Base-by-base conservation (phyloP, 2,888 invertebrate species). In the Drosophila crucigera region DNA sequence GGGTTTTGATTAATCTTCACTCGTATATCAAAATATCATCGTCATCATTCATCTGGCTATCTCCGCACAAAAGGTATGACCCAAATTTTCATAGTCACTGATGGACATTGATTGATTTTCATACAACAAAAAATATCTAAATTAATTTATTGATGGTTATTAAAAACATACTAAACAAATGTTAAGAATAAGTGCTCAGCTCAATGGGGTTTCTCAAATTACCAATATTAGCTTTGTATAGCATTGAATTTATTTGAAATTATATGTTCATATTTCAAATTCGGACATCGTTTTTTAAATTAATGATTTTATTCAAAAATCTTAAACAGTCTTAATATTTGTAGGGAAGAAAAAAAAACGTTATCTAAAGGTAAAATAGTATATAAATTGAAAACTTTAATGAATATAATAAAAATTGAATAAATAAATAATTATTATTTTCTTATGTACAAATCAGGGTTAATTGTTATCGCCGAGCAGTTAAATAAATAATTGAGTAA, bases 11-110 rank as follows among this genome's bases (percentile, higher is more conserved):
- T 88, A 84, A 90, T 88, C 70, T 76, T 37, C 70, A 65, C 43
- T 55, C 77, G 82, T 76, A 70, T 73, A 83, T 88, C 84, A 84
- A 83, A 86, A 74, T 68, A 79, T 78, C 78, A 79, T 65, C 76
- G 72, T 78, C 84, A 88, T 84, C 83, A 81, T 80, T 80, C 62
- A 76, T 76, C 67, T 66, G 60, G 28, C 55, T 65, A 55, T 39
- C 64, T 59, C 43, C 39, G 50, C 61, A 54, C 58, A 53, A 37
- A 41, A 67, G 66, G 68, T 67, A 49, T 82, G 83, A 83, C 85
- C 85, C 69, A 85, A 64, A 88, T 88, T 66, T 74, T 63, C 64
- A 50, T 39, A 75, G 71, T 22, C 72, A 68, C 31, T 76, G 78
- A 81, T 73, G 73, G 89, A 71, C 84, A 80, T 66, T 89, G 85